Evolutionary conservation across 1,140 invertebrate species (phyloP), one percentile per base, ranked within the genome.

Genomic region (Proales similis): DNA sequence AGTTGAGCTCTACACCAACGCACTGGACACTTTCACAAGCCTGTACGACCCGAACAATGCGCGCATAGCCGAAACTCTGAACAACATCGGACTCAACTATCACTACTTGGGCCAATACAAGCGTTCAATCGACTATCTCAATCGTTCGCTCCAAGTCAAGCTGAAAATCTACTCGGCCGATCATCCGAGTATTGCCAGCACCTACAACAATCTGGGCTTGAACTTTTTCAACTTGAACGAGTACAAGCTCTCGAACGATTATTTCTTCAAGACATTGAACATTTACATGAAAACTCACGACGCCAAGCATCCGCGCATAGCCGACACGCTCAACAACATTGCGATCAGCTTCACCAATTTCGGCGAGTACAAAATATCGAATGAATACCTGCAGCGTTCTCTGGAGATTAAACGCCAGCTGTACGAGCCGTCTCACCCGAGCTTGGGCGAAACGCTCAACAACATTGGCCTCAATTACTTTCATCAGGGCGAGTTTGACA

Each of bases 271-370:
- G 45, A 39, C 51, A 24, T 4, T 57, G n/a, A 39, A 57, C 0
- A 57, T 57, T 36, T 57, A 57, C 30, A 57, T 19, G 30, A 57
- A 39, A 57, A 27, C 45, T 19, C 32, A 57, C 32, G 14, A 22
- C 7, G 3, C 27, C 1, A 39, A 39, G 14, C 51, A 57, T 26
- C 6, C 14, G 27, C 36, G 45, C 45, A 7, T 57, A 20, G 51
- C 51, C 2, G 45, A 36, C 2, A 42, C 51, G 19, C 26, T 57
- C 7, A 57, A 39, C 20, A 57, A 57, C 45, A 39, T 57, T 4
- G 51, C 36, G 6, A 17, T 57, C 26, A 39, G 36, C 32, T 57
- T 17, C 20, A 22, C 36, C 27, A 57, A 57, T 6, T 42, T 29
- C 29, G 33, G 32, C 27, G 51, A 57, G 14, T 57, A 57, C 45